Base-by-base conservation (phyloP, 2,888 invertebrate species). In the Amblyjoppa proteus region DNA sequence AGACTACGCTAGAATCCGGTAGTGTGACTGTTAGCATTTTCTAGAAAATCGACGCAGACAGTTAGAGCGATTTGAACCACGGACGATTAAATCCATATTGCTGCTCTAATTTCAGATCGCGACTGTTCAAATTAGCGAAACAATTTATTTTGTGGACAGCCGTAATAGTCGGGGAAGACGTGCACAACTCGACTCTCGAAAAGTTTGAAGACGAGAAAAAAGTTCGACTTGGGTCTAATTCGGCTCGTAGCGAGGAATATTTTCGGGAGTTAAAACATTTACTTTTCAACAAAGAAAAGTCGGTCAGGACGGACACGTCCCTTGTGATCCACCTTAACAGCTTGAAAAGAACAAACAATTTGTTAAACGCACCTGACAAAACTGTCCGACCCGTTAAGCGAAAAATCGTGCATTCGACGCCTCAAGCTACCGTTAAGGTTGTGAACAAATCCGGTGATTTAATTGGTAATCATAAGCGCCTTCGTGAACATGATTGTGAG, bases 111-210 rank as follows among this genome's bases (percentile, higher is more conserved):
- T 82, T 85, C 20, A 79, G 74, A 20, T 11, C 2, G 25, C 82
- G 49, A 11, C 70, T 83, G 1, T 66, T 85, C 53, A 82, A 83
- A 69, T 25, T 79, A n/a, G 49, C 68, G 5, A 78, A 64, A 70
- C 85, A 85, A 25, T 85, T 85, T 20, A 51, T 78, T 34, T 16
- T 83, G 49, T 86, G 83, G 80, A 86, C 77, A n/a, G 75, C 83
- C 4, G 75, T 83, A 11, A 76, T 86, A 76, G n/a, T 45, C 49
- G 49, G 38, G 7, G 51, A 70, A 53, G 76, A 71, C 41, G 16
- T 13, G 61, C 70, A 80, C 7, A 66, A 34, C 66, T 73, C 80
- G 16, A 80, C 66, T 20, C 79, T 79, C 64, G 64, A 53, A 45
- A 58, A 78, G 58, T 28, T 69, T 51, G 16, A 13, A 38, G 38